A percentile compares a stretch with the other conserved stretches of the same genome.
Evolutionary conservation across 2,113 vertebrate species (phyloP).

Genomic region (Syrrhaptes paradoxus): DNA sequence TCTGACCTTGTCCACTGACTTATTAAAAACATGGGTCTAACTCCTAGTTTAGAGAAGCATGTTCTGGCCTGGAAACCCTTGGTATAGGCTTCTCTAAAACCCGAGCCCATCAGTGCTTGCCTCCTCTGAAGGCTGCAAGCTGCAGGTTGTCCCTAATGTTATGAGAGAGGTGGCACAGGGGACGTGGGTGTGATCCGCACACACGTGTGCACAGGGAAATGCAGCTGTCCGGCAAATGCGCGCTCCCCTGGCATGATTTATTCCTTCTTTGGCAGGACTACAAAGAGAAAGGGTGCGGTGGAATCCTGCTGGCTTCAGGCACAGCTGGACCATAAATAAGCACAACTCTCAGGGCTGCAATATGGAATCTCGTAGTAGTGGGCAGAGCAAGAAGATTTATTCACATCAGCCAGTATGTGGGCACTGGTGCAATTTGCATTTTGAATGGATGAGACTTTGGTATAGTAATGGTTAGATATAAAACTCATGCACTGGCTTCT

Average conservation of each 20-base stretch:
- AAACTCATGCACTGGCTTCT: background rate
- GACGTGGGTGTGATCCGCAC: background rate
- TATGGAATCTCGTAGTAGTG: background rate
- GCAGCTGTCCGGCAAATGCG: background rate
- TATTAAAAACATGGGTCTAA: background rate
- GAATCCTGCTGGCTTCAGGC: background rate
- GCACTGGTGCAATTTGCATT: background rate
- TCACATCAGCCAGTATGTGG: background rate
- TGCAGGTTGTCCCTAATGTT: fast-evolving
- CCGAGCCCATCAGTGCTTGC: background rate
- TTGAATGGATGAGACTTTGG: background rate
- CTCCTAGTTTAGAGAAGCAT: background rate
- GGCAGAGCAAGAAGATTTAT: background rate
- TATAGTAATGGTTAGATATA: background rate
- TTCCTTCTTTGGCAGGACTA: background rate
- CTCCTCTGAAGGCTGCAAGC: background rate
- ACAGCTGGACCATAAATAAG: background rate
- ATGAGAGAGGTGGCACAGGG: fast-evolving
- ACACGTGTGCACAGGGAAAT: background rate
- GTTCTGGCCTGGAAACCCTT: background rate
- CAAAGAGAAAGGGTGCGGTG: background rate
- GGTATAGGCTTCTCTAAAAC: background rate
- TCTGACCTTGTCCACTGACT: background rate
- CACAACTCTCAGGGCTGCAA: fast-evolving
- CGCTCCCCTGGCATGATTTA: fast-evolving